Evolutionary conservation across 2,797 vertebrate species (phyloP).

Genomic region (Scyliorhinus canicula): DNA sequence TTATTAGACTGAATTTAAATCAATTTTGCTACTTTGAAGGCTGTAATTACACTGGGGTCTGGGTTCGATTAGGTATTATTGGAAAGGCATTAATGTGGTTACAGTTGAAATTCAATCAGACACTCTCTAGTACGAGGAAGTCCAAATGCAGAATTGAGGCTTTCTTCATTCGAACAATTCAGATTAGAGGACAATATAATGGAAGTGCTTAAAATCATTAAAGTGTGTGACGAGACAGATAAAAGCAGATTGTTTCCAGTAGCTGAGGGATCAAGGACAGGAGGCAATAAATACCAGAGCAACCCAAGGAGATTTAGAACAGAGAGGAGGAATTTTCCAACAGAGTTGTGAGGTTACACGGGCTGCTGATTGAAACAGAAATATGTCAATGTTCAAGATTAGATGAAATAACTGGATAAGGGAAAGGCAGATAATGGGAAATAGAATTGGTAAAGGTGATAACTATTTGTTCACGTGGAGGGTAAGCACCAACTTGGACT

Average conservation of each 20-base stretch:
- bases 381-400: background rate
- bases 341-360: background rate
- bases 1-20: background rate
- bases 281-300: background rate
- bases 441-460: background rate
- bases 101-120: background rate
- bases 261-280: background rate
- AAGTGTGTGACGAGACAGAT: background rate
- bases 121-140: background rate
- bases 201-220: constrained; percentile 7
- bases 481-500: background rate
- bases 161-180: constrained; percentile 1
- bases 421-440: background rate
- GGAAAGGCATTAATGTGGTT: background rate
- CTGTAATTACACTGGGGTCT: background rate
- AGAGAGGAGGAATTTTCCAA: background rate
- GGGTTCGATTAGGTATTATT: background rate
- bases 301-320: background rate
- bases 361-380: background rate
- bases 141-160: background rate
- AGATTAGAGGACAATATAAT: background rate
- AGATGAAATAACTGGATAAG: background rate
- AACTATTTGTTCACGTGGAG: background rate
- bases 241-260: background rate
- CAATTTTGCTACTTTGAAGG: background rate